Evolutionary conservation across 2,888 invertebrate genomes (phyloP), one percentile per base, ranked within the genome.

Genomic region (Synanthedon formicaeformis): DNA sequence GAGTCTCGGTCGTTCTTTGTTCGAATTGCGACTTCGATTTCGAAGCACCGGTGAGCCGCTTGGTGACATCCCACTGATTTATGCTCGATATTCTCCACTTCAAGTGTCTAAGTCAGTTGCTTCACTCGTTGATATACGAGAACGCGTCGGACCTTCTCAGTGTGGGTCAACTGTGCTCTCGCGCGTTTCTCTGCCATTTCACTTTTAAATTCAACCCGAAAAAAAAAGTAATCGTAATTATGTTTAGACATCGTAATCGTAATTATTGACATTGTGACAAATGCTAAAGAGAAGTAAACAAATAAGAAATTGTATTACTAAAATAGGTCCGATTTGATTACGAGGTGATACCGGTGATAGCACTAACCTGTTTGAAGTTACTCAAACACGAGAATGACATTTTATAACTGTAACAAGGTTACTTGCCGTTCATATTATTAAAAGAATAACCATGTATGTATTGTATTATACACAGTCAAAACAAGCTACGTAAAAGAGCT

Each of bases 331-430:
- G 34, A 34, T 34, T 34, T 34, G 34, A 34, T 34, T 34, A 10
- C 34, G 34, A 45, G 4, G 45, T 12, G 45, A 45, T 45, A 45
- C n/a, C 13, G 14, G 8, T 49, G 66, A 67, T 71, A 71, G 64
- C 63, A 66, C 63, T 59, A 70, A 75, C 75, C 70, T 69, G 75
- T 75, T 49, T 72, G 61, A 60, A 60, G 74, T 75, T 75, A 74
- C 75, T 70, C 70, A 73, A 74, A 77, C 70, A 75, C 77, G 75
- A 74, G 73, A 71, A 73, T 82, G 84, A 84, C 83, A 84, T 84
- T 84, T 83, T 77, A 75, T 77, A 83, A 79, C 77, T 80, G 79
- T 82, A 84, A 81, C 85, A 82, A 84, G 84, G 85, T 75, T 77
- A 74, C 67, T 71, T 73, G 78, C 75, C 71, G 74, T 72, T 77